These are phyloP conservation scores for Alca torda DNA, from an alignment of 2,797 vertebrate genomes.

Conservation along the genomic window DNA sequence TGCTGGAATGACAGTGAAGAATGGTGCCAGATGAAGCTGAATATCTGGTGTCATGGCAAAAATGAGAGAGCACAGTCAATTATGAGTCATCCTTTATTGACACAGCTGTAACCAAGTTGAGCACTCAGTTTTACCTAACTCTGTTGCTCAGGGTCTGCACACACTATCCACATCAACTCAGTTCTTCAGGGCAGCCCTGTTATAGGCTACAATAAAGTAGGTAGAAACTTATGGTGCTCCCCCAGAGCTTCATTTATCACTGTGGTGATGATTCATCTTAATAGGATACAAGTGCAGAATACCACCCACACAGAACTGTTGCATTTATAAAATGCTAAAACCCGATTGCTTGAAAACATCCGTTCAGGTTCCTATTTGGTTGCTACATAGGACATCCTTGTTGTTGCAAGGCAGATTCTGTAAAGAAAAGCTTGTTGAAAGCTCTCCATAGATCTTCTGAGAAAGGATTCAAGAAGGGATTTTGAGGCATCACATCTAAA, in stretches of 20 bases:
- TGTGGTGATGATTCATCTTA: neutral
- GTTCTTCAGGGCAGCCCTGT: neutral
- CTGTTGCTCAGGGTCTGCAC: neutral
- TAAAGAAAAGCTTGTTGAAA: neutral
- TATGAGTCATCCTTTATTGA: neutral
- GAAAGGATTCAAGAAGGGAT: neutral
- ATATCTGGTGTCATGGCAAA: neutral
- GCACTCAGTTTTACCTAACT: neutral
- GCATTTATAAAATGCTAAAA: neutral
- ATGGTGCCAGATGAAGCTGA: neutral
- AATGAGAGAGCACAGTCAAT: neutral
- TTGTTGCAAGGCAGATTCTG: neutral
- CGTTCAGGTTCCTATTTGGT: neutral
- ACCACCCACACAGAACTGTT: neutral
- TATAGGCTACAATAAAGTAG: neutral
- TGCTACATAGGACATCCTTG: neutral
- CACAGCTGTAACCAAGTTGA: neutral
- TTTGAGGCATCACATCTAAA: rapidly evolving
- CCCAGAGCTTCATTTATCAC: neutral
- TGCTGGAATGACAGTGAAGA: neutral
- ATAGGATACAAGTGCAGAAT: neutral
- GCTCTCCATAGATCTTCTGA: neutral
- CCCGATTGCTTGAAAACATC: neutral
- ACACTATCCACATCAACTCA: neutral
- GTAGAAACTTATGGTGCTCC: neutral